phyloP scores from a whole-genome alignment of 2,797 vertebrate species.

The Smutsia gigantea region DNA sequence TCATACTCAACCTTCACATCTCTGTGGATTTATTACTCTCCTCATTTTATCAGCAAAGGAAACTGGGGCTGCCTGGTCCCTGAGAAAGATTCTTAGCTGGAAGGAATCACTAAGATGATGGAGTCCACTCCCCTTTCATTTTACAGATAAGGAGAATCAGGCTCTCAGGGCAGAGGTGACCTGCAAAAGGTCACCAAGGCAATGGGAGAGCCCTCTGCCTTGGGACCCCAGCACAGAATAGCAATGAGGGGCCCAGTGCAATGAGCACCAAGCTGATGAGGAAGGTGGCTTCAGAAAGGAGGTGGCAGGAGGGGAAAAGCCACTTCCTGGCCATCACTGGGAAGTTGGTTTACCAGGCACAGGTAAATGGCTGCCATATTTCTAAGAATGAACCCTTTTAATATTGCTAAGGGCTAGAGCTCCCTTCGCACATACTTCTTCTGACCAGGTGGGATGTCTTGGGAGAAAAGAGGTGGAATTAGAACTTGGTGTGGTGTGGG shows the following conservation, averaged over 20 bases:
- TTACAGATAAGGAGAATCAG: neutral
- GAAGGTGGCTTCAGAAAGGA: neutral
- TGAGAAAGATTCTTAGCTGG: neutral
- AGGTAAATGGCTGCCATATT: neutral
- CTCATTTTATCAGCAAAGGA: neutral
- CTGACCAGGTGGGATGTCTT: neutral
- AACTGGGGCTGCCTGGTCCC: accelerated
- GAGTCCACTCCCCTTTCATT: neutral
- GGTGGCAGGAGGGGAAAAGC: neutral
- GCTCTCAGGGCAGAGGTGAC: neutral
- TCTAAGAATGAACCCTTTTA: neutral
- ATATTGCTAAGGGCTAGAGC: neutral
- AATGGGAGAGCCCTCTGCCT: neutral
- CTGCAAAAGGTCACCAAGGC: neutral
- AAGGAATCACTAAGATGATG: neutral
- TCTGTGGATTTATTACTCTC: neutral
- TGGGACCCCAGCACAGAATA: accelerated
- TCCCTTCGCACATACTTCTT: neutral
- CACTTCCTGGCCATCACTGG: accelerated
- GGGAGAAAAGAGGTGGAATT: neutral
- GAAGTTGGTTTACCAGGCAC: neutral
- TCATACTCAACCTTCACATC: neutral
- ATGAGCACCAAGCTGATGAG: accelerated
- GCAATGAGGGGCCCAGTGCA: neutral
- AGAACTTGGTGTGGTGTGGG: neutral